Evolutionary conservation across 2,797 vertebrate genomes (phyloP), one percentile per base, ranked within the genome.

Genomic region (Eospalax fontanierii): DNA sequence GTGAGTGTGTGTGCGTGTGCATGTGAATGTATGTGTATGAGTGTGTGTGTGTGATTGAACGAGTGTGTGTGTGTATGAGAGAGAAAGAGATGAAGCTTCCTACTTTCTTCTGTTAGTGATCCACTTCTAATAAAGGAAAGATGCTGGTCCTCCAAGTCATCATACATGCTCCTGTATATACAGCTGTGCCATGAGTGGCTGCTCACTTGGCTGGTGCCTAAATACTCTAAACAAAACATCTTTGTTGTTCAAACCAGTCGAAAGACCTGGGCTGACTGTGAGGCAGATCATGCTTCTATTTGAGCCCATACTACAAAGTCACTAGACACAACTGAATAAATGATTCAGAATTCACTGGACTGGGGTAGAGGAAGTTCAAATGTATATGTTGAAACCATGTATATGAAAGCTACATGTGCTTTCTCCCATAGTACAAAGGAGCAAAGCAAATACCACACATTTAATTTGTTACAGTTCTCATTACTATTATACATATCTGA

Each of bases 291-390:
- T 18, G 35, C 26, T 71, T 65, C 35, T 33, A 16, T 4, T 33
- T 68, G n/a, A 94, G 40, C n/a, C 24, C 61, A 80, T n/a, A 66
- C 43, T 74, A 87, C 79, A 79, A 73, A 87, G 18, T 87, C 18
- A n/a, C 54, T 57, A 40, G 40, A 59, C 33, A 33, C 15, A 65
- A 21, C 7, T 50, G 6, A 76, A 83, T 83, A 73, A 87, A 68
- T 57, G 21, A 50, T 9, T 35, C 26, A 19, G 54, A 93, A 76
- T 80, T 91, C 73, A 70, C 43, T 35, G 6, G 76, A 63, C 16
- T 74, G 61, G 70, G 21, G 9, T 83, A 71, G 87, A 73, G 28
- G 82, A 46, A 73, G 71, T 78, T 73, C 70, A 26, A 22, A 30
- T 38, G 6, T 24, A 82, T 66, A 46, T 38, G 6, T 18, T 75